phyloP scores from a whole-genome alignment of 2,113 vertebrate genomes.

The Elephas maximus region DNA sequence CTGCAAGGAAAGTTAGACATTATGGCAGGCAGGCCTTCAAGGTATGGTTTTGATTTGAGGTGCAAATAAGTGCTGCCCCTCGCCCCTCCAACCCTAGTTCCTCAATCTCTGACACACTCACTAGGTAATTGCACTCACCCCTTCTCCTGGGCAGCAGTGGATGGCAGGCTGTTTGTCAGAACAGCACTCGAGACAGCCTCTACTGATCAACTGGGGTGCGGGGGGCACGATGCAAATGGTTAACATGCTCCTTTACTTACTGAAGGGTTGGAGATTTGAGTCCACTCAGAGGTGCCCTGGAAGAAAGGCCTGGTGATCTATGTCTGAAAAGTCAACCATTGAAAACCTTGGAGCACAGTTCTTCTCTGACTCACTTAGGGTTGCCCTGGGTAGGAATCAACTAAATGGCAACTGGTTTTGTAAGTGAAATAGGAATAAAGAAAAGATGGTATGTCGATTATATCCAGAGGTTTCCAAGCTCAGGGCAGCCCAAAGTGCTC shows the following conservation, averaged over 20 bases:
- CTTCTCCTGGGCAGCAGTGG: neutral
- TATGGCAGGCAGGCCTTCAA: neutral
- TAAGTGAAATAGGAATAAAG: constrained; percentile 11
- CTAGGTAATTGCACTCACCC: neutral
- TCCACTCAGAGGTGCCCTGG: neutral
- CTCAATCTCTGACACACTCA: neutral
- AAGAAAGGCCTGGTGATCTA: neutral
- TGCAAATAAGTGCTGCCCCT: neutral
- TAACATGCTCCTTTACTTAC: neutral
- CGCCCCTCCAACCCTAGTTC: no score
- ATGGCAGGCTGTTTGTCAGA: neutral
- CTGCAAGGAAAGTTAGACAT: neutral
- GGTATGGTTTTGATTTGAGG: neutral
- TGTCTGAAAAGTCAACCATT: neutral
- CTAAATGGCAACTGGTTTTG: no score
- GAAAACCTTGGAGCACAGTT: neutral
- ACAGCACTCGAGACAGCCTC: neutral
- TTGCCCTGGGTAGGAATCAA: no score
- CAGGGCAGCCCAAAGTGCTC: neutral
- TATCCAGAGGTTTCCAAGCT: neutral
- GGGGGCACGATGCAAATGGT: neutral
- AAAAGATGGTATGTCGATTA: neutral
- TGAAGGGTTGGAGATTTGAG: neutral
- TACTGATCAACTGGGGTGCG: neutral
- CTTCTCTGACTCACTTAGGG: no score